These are phyloP conservation scores for Turnix velox DNA, from an alignment of 2,113 vertebrate genomes.

Conservation along the genomic window DNA sequence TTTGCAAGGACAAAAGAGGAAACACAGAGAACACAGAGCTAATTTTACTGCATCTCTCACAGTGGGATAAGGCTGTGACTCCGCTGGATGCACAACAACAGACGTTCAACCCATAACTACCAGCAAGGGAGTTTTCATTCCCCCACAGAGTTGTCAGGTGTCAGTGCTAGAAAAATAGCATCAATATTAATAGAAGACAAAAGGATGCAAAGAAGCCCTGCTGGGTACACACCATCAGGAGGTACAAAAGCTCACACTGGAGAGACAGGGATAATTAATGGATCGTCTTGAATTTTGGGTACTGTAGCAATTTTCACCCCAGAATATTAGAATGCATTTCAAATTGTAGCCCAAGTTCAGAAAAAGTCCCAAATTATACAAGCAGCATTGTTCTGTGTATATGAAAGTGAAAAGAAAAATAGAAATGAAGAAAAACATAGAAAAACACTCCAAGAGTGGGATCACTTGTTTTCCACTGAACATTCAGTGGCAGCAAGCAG, in stretches of 20 bases:
- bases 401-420: not conserved
- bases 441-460: not conserved
- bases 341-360: not conserved
- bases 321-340: not conserved
- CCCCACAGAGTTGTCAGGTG: not conserved
- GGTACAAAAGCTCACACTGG: not conserved
- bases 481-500: not conserved
- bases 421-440: not conserved
- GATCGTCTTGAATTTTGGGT: not conserved
- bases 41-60: not conserved
- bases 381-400: not conserved
- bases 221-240: not conserved
- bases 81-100: not conserved
- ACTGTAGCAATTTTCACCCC: not conserved
- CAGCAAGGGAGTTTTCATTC: not conserved
- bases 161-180: not conserved
- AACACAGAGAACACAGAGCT: fast-evolving
- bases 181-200: not conserved
- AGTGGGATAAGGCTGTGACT: not conserved
- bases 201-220: not conserved
- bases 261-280: not conserved
- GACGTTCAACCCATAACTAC: not conserved
- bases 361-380: not conserved
- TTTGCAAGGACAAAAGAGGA: not conserved
- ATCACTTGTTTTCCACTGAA: not conserved